A percentile compares a stretch with the other conserved stretches of the same genome.
Evolutionary conservation across 2,888 invertebrate species (phyloP).

Genomic region (Lamellibrachia satsuma): DNA sequence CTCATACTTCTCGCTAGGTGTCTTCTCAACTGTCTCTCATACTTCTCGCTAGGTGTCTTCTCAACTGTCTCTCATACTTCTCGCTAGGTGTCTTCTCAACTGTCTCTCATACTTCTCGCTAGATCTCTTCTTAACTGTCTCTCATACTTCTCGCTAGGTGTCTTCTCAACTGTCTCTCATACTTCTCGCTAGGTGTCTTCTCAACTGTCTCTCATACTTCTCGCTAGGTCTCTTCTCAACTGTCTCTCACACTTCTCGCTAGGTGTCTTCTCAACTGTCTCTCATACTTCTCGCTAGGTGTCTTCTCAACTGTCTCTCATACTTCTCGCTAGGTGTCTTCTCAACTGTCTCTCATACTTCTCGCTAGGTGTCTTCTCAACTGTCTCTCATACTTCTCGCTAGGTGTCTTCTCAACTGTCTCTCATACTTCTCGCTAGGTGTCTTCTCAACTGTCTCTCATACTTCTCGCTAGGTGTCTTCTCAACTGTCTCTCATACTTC

Average conservation of each 20-base stretch:
- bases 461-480: not conserved
- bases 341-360: not conserved
- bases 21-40: not conserved
- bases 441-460: not conserved
- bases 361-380: not conserved
- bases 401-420: not conserved
- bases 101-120: not conserved
- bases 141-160: not conserved
- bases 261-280: not conserved
- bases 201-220: not conserved
- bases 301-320: not conserved
- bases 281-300: not conserved
- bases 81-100: not conserved
- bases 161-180: not conserved
- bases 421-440: not conserved
- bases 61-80: not conserved
- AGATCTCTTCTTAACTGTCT: not conserved
- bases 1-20: not conserved
- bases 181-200: not conserved
- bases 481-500: not conserved
- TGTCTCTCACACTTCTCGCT: not conserved
- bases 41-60: not conserved
- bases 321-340: not conserved
- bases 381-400: not conserved
- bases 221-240: not conserved